Evolutionary conservation across 2,797 vertebrate species (phyloP).

Genomic region (Sebastolobus alascanus): DNA sequence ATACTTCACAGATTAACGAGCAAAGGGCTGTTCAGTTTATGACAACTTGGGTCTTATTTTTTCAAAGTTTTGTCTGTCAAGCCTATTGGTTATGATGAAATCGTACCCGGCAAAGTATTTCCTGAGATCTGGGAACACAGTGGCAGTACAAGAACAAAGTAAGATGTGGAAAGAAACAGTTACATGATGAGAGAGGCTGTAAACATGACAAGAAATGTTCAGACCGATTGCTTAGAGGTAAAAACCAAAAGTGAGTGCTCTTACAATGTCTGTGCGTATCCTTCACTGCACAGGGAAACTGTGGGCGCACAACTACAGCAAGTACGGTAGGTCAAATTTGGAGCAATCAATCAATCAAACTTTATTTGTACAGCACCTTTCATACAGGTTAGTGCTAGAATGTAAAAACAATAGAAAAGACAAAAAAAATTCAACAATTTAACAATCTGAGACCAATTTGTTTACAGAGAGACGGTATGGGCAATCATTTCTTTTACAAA

Average conservation of each 20-base stretch:
- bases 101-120: not conserved
- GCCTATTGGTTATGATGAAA: not conserved
- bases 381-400: not conserved
- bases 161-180: not conserved
- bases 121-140: not conserved
- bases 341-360: not conserved
- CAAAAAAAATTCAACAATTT: not conserved
- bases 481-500: not conserved
- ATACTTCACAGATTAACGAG: not conserved
- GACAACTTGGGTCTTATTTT: not conserved
- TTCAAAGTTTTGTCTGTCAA: not conserved
- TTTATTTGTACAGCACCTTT: not conserved
- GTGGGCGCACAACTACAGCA: not conserved
- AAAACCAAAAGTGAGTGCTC: not conserved
- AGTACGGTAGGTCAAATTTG: not conserved
- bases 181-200: not conserved
- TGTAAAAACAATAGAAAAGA: not conserved
- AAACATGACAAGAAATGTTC: not conserved
- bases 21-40: not conserved
- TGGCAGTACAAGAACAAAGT: not conserved
- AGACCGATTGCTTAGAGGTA: not conserved
- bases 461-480: not conserved
- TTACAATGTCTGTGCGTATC: not conserved
- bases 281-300: not conserved
- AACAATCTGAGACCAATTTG: not conserved